Evolutionary conservation across 2,888 invertebrate species (phyloP).

Genomic region (Cerastoderma edule): DNA sequence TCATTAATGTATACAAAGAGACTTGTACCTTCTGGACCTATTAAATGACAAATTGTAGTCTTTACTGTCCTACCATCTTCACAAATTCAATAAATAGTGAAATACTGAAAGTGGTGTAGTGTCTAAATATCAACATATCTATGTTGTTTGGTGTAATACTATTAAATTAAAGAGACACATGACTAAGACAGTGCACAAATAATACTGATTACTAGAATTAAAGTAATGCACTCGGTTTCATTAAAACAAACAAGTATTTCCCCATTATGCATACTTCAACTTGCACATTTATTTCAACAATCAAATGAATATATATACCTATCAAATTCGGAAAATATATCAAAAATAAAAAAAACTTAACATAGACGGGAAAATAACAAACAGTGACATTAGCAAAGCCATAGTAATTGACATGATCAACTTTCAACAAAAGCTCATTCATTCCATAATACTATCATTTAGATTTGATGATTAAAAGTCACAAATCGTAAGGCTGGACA

Average conservation of each 20-base stretch:
- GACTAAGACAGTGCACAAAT: slow-evolving; percentile 35
- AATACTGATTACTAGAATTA: slow-evolving; percentile 48
- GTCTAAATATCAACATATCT: too few relatives aligned
- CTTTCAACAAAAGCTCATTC: slow-evolving; percentile 11
- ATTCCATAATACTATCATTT: slow-evolving; percentile 18
- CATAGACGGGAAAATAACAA: slow-evolving; percentile 12
- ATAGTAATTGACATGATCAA: slow-evolving; percentile 12
- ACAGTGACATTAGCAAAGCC: neutral
- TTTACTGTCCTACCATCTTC: too few relatives aligned
- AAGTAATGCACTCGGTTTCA: slow-evolving; percentile 45
- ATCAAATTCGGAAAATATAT: slow-evolving; percentile 25
- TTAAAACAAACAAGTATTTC: slow-evolving; percentile 18
- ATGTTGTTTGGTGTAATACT: too few relatives aligned
- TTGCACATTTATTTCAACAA: slow-evolving; percentile 39
- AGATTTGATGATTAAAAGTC: slow-evolving; percentile 13
- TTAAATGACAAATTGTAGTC: too few relatives aligned
- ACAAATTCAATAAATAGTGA: neutral
- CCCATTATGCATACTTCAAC: slow-evolving; percentile 28
- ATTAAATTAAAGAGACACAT: too few relatives aligned
- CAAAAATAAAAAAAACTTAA: slow-evolving; percentile 28
- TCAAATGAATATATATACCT: slow-evolving; percentile 26
- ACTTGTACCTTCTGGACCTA: too few relatives aligned
- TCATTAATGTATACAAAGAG: too few relatives aligned
- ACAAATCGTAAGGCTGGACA: too few relatives aligned
- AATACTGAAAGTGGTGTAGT: neutral